Percentiles rank a stretch among this genome's conserved stretches.
Evolutionary conservation across 2,888 invertebrate species (phyloP).

Genomic region (Fissipunctia ypsillon): DNA sequence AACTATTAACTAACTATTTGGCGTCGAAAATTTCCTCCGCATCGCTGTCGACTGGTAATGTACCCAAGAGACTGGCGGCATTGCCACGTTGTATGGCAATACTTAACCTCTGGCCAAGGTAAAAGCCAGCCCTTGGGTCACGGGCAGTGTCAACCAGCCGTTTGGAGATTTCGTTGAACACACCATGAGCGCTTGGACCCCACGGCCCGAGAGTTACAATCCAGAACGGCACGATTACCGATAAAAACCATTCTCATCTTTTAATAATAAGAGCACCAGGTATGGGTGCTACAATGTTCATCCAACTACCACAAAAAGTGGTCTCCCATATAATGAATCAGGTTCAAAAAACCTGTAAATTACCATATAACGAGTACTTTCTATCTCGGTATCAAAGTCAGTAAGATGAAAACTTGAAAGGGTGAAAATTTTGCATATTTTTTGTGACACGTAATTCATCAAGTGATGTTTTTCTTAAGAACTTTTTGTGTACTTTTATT

Average conservation of each 20-base stretch:
- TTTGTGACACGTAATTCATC: constrained; percentile 63
- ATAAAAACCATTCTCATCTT: background rate
- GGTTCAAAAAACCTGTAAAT: constrained; percentile 74
- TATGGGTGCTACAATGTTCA: background rate
- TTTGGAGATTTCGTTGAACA: no score
- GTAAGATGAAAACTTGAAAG: constrained; percentile 58
- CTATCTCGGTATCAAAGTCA: constrained; percentile 81
- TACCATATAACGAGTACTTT: constrained; percentile 77
- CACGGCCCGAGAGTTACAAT: no score
- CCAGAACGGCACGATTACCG: no score
- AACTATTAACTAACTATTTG: no score
- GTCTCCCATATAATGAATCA: constrained; percentile 16
- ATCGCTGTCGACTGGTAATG: no score
- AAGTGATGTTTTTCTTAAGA: constrained; percentile 64
- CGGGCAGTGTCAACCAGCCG: no score
- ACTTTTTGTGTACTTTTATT: constrained; percentile 55
- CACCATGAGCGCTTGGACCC: no score
- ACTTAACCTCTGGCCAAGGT: no score
- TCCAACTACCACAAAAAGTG: constrained; percentile 38
- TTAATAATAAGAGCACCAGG: background rate
- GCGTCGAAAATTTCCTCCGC: no score
- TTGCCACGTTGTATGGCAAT: no score
- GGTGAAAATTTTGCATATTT: constrained; percentile 69
- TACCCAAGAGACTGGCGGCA: no score
- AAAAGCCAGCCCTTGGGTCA: no score